Base-by-base conservation (phyloP, 2,888 invertebrate genomes). In the Eilema caniola region DNA sequence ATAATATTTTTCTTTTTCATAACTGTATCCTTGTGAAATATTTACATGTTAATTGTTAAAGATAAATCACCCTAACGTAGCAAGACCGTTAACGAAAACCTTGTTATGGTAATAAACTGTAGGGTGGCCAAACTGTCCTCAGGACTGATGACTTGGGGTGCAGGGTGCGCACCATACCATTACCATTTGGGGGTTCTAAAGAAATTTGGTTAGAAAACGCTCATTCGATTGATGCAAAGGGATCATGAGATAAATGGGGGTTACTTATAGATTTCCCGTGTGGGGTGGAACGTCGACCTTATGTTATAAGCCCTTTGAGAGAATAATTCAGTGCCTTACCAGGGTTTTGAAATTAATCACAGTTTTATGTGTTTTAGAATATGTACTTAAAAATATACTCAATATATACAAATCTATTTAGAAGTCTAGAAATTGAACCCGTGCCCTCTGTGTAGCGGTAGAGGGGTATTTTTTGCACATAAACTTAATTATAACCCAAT, bases 221-320 rank as follows among this genome's bases (percentile, higher is more conserved):
- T 85, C 85, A 86, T 85, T 88, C 85, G 85, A 88, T 86, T 83
- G 84, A 88, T 83, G 81, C 76, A 53, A 76, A 75, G 79, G 80
- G 83, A 81, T 80, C 76, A 76, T 72, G 74, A 69, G 73, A 75
- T 80, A 74, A 77, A 72, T 78, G 68, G 76, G 76, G 74, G 65
- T 64, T 71, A 70, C 73, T 82, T 76, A 78, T 77, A 65, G 72
- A 69, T 73, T 66, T 64, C 63, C 63, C 14, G 14, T 31, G 23
- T 57, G 64, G 71, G 73, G 73, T 59, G 65, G 20, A n/a, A n/a
- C n/a, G 8, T 8, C 65, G 67, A 69, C 67, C 76, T 67, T 63
- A 69, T 67, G 41, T 66, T 59, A 14, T 53, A 33, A 53, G 53
- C 23, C 57, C 37, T 25, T 53, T 33, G 31, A 59, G 47, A 10